These are phyloP conservation scores for Neopelma chrysocephalum DNA, from an alignment of 2,797 vertebrate species.

Conservation along the genomic window DNA sequence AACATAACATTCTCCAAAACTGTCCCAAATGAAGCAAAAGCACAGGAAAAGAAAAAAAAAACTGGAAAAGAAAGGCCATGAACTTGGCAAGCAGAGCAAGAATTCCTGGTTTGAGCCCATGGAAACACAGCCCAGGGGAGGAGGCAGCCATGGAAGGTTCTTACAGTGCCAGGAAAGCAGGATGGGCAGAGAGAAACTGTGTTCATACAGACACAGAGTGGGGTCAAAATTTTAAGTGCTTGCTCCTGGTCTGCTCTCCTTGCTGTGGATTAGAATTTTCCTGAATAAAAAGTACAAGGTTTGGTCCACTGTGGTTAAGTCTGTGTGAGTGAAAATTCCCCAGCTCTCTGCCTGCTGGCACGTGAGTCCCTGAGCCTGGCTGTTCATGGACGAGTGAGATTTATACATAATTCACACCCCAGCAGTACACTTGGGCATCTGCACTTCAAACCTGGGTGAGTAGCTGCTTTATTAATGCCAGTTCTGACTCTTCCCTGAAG, in stretches of 20 bases:
- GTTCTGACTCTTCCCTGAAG: background rate
- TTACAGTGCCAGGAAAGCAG: background rate
- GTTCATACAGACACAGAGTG: background rate
- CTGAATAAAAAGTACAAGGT: background rate
- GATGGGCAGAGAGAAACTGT: background rate
- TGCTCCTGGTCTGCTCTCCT: background rate
- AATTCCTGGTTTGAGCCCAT: background rate
- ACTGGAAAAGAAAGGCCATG: background rate
- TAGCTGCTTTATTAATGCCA: background rate
- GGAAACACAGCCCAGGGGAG: background rate
- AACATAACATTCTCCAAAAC: background rate
- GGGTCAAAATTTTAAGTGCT: background rate
- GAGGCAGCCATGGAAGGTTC: background rate
- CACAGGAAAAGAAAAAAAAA: background rate
- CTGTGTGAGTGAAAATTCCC: background rate
- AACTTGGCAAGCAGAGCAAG: background rate
- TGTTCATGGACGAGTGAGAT: accelerated
- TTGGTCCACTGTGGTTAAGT: background rate
- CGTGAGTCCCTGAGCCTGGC: accelerated
- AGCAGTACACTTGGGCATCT: background rate
- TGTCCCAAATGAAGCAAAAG: background rate
- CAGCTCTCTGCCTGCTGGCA: background rate
- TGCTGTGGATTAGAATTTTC: background rate
- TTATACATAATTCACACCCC: background rate
- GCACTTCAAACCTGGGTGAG: background rate